Evolutionary conservation across 2,797 vertebrate species (phyloP), one percentile per base, ranked within the genome.

Genomic region (Xyrichtys novacula): DNA sequence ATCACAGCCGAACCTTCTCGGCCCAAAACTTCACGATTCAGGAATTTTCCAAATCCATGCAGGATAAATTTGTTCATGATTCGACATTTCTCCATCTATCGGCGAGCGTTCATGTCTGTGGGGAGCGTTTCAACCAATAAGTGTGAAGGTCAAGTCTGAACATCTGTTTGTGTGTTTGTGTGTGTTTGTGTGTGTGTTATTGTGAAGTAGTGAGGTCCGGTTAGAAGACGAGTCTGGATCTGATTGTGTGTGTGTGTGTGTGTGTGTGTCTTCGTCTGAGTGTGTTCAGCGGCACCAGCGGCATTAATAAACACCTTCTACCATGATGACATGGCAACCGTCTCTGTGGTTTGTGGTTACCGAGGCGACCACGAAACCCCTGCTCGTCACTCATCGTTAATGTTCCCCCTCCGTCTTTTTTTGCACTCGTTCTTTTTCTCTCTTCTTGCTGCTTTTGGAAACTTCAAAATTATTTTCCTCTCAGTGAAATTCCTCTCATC

Each of bases 291-390:
- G 23, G 48, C 39, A 69, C 50, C 57, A 47, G 65, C 75, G 74
- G 68, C 76, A 63, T 69, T 74, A 78, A 80, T 85, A 85, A 85
- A 83, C 78, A 78, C 17, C 36, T 52, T 56, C 63, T 72, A 77
- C 81, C 80, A 83, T 44, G 65, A 78, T 65, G 74, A 78, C 78
- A 78, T 78, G 77, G 77, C 84, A 78, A 57, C 71, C 55, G 34
- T 60, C 63, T 78, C 65, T 74, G 80, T 50, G 75, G 77, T 74
- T 34, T n/a, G 80, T 29, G 77, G 84, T 69, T 73, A 62, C 74
- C 61, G 46, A 38, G 57, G 57, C 23, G 44, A 80, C 83, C 74
- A 16, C 74, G 26, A 78, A 68, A 63, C 71, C 72, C 29, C 20
- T 12, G 29, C 71, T 73, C 57, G 58, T 80, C 72, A 70, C 74